Evolutionary conservation across 2,888 invertebrate species (phyloP), one percentile per base, ranked within the genome.

Genomic region (Macroteleia sp.): DNA sequence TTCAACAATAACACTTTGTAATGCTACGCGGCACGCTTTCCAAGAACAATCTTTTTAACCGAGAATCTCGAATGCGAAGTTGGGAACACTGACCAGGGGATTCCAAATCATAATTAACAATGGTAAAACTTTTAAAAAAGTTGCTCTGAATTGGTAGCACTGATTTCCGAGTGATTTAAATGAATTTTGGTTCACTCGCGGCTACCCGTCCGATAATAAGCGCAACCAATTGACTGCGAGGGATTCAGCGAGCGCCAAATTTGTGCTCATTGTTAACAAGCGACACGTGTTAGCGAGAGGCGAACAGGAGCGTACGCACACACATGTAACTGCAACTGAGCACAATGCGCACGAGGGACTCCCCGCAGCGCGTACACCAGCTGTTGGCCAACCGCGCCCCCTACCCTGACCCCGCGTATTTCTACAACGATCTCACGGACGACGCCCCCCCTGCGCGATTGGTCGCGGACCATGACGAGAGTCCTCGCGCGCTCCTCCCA

Each of bases 281-380:
- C 50, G 80, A 80, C 86, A 86, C 86, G 87, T 86, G 87, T 83
- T 59, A 70, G 75, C 77, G 3, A 56, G 28, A 39, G 19, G 77
- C 81, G 82, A 83, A 81, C 83, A n/a, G n/a, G n/a, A 82, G 73
- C 83, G 83, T 81, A 80, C 81, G 83, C 83, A 85, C 81, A 80
- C 81, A 83, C 83, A 84, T 87, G 82, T 80, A 67, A 85, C 81
- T 82, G 87, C 84, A 85, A 83, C 86, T 81, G 81, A 81, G 78
- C 84, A 83, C 86, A 83, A 86, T 84, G 81, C 82, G 82, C 86
- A 84, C 84, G 83, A 81, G 48, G 85, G 83, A 89, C 88, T 87
- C 87, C 87, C 87, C 84, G 81, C 82, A 64, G 84, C 77, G 80
- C 83, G 81, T 81, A 82, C 81, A 83, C 81, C 86, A 82, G 44